Conservation (phyloP, 2,888 invertebrate species). For the Hirudinaria manillensis region DNA sequence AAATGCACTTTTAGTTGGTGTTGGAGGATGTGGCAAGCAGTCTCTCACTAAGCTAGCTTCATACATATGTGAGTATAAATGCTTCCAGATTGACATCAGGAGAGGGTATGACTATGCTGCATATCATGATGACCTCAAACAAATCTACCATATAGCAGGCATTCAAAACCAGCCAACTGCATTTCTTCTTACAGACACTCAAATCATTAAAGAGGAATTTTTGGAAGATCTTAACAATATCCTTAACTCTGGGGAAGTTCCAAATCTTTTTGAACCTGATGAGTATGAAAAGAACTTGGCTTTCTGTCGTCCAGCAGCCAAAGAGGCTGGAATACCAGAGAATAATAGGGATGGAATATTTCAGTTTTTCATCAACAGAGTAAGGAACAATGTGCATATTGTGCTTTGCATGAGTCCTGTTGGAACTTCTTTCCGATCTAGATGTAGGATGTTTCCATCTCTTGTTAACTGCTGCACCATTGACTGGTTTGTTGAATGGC, state of each 20-base stretch:
- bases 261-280: slow-evolving; percentile 74
- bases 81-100: slow-evolving; percentile 79
- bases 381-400: slow-evolving; percentile 73
- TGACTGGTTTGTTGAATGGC: slow-evolving; percentile 67
- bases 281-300: slow-evolving; percentile 76
- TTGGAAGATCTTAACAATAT: slow-evolving; percentile 86
- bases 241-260: slow-evolving; percentile 83
- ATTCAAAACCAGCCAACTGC: slow-evolving; percentile 69
- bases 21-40: slow-evolving; percentile 56
- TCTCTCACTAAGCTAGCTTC: slow-evolving; percentile 54
- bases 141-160: slow-evolving; percentile 73
- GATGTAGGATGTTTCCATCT: slow-evolving; percentile 56
- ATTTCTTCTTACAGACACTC: slow-evolving; percentile 81
- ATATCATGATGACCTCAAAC: slow-evolving; percentile 79
- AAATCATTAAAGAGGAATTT: slow-evolving; percentile 79
- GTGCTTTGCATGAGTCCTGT: slow-evolving; percentile 86
- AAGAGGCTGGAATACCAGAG: slow-evolving; percentile 65
- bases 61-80: slow-evolving; percentile 59
- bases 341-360: slow-evolving; percentile 71
- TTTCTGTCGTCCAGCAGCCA: slow-evolving; percentile 68
- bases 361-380: slow-evolving; percentile 76
- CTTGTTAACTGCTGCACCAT: slow-evolving; percentile 55
- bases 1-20: slow-evolving; percentile 55
- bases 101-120: slow-evolving; percentile 74
- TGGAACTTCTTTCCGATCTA: slow-evolving; percentile 73